Percentiles rank a stretch among this genome's conserved stretches.
Conservation (phyloP, 2,797 vertebrate genomes). For the Sciaenops ocellatus region DNA sequence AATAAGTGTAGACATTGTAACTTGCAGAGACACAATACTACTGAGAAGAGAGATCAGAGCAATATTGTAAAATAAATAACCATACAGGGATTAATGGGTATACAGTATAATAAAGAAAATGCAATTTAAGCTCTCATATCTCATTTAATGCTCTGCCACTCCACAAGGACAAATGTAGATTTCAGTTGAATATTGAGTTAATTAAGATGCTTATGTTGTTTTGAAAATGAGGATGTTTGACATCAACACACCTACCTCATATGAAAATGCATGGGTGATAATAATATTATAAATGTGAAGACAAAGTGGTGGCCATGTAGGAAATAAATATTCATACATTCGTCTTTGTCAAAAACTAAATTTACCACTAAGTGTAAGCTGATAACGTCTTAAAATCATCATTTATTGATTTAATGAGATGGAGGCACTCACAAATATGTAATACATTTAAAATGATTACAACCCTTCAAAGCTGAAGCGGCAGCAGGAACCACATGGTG, state of each 20-base stretch:
- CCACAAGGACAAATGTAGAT: not conserved
- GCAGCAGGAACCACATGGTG: not conserved
- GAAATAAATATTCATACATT: not conserved
- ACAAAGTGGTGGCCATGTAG: not conserved
- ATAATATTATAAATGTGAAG: not conserved
- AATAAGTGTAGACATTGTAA: slow-evolving; percentile 15
- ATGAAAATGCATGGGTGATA: not conserved
- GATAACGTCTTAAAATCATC: not conserved
- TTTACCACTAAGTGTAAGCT: too few species aligned
- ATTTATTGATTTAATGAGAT: slow-evolving; percentile 11
- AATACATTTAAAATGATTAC: slow-evolving; percentile 6
- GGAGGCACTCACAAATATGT: not conserved
- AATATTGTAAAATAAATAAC: not conserved
- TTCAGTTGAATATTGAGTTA: not conserved
- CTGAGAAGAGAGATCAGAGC: not conserved
- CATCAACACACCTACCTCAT: not conserved
- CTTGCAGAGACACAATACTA: not conserved
- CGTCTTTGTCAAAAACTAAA: too few species aligned
- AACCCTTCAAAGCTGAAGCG: not conserved
- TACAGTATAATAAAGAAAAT: not conserved
- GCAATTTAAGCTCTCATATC: not conserved
- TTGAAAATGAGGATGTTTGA: not conserved
- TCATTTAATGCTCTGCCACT: not conserved
- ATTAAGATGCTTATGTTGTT: not conserved
- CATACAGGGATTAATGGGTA: not conserved